Percentiles rank a stretch among this genome's conserved stretches.
phyloP scores from a whole-genome alignment of 2,797 vertebrate genomes.

The Loriculus beryllinus region DNA sequence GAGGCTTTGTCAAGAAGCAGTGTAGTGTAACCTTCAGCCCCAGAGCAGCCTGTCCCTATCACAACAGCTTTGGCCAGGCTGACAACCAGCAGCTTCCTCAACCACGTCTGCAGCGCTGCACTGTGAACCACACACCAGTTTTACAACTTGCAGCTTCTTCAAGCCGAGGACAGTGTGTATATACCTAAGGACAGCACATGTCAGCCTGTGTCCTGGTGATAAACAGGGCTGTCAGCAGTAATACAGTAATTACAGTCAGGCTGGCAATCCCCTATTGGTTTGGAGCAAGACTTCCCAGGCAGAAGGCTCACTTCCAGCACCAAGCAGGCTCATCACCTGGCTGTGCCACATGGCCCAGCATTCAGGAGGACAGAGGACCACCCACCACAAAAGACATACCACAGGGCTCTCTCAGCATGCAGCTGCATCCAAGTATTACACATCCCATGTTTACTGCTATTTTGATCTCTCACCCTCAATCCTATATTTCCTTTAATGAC shows the following conservation, averaged over 20 bases:
- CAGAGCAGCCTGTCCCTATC: background rate
- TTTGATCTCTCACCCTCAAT: background rate
- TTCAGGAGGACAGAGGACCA: background rate
- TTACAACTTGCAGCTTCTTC: background rate
- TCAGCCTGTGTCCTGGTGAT: background rate
- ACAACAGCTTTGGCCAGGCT: background rate
- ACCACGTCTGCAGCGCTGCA: background rate
- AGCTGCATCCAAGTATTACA: background rate
- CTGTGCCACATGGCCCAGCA: background rate
- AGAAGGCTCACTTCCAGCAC: background rate
- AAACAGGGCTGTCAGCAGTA: background rate
- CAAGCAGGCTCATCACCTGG: background rate
- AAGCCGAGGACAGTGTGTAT: background rate
- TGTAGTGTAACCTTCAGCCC: background rate
- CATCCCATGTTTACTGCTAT: background rate
- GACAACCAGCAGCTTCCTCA: background rate
- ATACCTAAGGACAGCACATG: background rate
- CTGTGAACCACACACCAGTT: background rate
- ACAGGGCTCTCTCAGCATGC: background rate
- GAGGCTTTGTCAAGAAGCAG: constrained; percentile 17
- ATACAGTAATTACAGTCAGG: background rate
- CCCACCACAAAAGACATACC: background rate
- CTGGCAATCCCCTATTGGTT: background rate
- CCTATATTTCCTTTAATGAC: background rate
- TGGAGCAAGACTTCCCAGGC: background rate